Evolutionary conservation across 1,140 invertebrate genomes (phyloP).

Genomic region (Hyposmocoma kahamanoa): DNA sequence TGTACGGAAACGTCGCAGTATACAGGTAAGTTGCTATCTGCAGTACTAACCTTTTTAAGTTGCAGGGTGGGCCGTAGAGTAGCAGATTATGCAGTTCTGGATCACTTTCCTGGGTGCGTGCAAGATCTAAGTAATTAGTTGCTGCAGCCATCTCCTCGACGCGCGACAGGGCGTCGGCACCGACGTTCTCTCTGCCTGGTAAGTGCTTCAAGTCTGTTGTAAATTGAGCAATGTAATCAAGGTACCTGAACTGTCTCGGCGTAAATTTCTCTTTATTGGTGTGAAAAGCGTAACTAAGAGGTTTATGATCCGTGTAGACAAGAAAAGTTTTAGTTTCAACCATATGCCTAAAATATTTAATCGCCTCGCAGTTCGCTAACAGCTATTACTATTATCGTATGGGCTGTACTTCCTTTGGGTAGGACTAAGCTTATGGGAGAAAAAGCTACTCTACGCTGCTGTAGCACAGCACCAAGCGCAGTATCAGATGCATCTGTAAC

Average conservation of each 20-base stretch:
- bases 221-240: constrained; percentile 33
- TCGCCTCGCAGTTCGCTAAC: constrained; percentile 2
- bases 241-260: constrained; percentile 7
- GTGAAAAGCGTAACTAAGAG: neutral
- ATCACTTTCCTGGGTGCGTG: constrained; percentile 21
- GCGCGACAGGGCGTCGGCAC: constrained; percentile 24
- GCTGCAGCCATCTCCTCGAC: constrained; percentile 6
- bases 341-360: constrained; percentile 1
- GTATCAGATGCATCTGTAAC: constrained; percentile 5
- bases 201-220: constrained; percentile 32
- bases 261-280: neutral
- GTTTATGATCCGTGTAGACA: neutral
- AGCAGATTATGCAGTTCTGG: constrained; percentile 20
- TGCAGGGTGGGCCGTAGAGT: neutral
- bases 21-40: neutral
- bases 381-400: constrained; percentile 6
- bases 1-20: constrained; percentile 9
- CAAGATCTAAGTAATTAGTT: constrained; percentile 13
- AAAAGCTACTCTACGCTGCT: constrained; percentile 8
- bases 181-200: constrained; percentile 28
- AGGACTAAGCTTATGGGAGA: neutral
- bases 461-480: constrained; percentile 5
- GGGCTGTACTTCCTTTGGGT: constrained; percentile 8
- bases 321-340: neutral
- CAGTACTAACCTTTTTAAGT: neutral